phyloP scores from a whole-genome alignment of 2,888 invertebrate species.

The Cecidostiba fungosa region DNA sequence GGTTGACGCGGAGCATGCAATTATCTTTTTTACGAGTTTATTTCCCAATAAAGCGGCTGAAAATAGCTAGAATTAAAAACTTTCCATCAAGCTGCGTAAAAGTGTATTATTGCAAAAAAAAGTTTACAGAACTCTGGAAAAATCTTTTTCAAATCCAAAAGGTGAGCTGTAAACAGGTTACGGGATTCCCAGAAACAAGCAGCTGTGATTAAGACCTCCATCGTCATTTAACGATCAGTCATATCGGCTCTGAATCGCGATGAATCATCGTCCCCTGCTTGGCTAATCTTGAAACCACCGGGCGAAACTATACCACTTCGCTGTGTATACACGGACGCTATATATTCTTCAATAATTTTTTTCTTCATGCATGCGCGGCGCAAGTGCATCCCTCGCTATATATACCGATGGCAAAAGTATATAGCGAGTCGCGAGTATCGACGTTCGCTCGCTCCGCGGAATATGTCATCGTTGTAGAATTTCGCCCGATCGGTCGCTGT shows the following conservation, averaged over 20 bases:
- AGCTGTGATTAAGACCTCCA: neutral
- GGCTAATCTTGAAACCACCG: neutral
- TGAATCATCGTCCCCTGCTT: slow-evolving; percentile 15
- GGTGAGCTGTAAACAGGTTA: neutral
- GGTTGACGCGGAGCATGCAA: neutral
- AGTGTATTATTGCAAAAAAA: too few relatives aligned
- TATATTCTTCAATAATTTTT: slow-evolving; percentile 1
- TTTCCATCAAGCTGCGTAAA: neutral
- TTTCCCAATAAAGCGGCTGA: neutral
- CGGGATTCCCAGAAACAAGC: neutral
- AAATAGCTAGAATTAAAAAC: neutral
- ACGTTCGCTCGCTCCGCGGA: slow-evolving; percentile 22
- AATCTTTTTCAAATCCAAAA: neutral
- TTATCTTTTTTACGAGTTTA: neutral
- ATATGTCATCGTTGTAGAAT: slow-evolving; percentile 18
- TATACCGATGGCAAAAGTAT: slow-evolving; percentile 18
- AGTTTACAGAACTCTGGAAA: too few relatives aligned
- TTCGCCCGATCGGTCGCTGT: slow-evolving; percentile 18
- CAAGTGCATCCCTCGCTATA: slow-evolving; percentile 3
- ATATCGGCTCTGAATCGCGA: slow-evolving; percentile 7
- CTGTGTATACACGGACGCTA: neutral
- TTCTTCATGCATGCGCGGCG: neutral
- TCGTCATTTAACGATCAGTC: slow-evolving; percentile 29
- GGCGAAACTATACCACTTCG: neutral
- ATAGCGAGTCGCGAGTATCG: slow-evolving; percentile 28